Percentiles rank a stretch among this genome's conserved stretches.
Conservation (phyloP, 2,888 invertebrate species). For the Gymnoscelis rufifasciata region DNA sequence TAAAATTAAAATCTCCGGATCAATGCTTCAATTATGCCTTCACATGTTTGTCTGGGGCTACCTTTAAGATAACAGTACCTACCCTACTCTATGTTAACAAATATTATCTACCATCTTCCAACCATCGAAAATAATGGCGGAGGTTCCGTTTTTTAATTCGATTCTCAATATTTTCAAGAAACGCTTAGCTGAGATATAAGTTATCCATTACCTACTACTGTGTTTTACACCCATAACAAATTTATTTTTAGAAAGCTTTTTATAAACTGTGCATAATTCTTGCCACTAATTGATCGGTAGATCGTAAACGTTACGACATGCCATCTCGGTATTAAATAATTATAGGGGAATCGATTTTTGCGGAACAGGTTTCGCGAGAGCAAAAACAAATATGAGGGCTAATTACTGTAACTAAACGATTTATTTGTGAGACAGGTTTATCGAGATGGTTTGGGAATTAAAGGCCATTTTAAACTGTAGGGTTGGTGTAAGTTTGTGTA, state of each 20-base stretch:
- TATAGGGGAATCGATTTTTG: slow-evolving; percentile 29
- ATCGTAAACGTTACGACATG: slow-evolving; percentile 26
- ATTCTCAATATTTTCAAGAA: too few species aligned
- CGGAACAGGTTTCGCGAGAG: slow-evolving; percentile 30
- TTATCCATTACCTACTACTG: slow-evolving; percentile 37
- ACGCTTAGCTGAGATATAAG: slow-evolving; percentile 35
- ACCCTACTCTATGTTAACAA: too few species aligned
- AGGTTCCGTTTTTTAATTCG: too few species aligned
- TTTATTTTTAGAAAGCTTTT: slow-evolving; percentile 41
- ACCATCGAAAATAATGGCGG: too few species aligned
- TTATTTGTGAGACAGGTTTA: slow-evolving; percentile 24
- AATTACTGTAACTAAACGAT: slow-evolving; percentile 25
- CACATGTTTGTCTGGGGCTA: too few species aligned
- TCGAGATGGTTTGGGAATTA: neutral
- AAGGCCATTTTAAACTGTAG: neutral
- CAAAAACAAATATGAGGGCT: slow-evolving; percentile 22
- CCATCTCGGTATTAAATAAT: slow-evolving; percentile 31
- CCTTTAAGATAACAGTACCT: too few species aligned
- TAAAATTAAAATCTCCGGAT: too few species aligned
- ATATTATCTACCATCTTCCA: too few species aligned
- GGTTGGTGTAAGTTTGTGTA: too few species aligned
- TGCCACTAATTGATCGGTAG: slow-evolving; percentile 28
- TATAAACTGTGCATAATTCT: slow-evolving; percentile 22
- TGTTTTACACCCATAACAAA: slow-evolving; percentile 26
- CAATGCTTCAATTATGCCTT: too few species aligned